Evolutionary conservation across 2,113 vertebrate species (phyloP), one percentile per base, ranked within the genome.

Genomic region (Eira barbara): DNA sequence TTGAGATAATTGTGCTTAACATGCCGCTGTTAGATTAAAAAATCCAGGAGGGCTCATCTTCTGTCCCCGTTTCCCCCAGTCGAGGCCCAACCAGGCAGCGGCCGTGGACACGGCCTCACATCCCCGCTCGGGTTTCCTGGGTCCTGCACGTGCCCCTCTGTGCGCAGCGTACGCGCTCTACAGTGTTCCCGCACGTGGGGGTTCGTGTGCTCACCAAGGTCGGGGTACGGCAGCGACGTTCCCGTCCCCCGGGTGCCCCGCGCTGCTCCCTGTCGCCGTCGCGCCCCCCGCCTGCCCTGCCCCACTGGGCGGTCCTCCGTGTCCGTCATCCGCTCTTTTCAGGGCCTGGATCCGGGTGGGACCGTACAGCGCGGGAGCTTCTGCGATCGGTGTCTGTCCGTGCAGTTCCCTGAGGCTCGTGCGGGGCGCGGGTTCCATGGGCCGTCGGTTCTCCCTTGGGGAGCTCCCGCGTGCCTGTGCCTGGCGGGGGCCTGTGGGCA

Each of bases 181-280:
- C 6, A 1, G 23, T 42, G 12, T 42, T 74, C 27, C 10, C 36
- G 5, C 39, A 7, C 6, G 23, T 42, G 13, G 3, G 23, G 73
- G 45, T 45, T 45, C 13, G 7, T 17, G 42, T 17, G 39, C 27
- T 15, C 42, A 15, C 42, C 25, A 10, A 4, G 6, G 29, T n/a
- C 20, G 7, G 18, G 59, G 27, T 20, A 39, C 7, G 31, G 81
- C 29, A 67, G 11, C 45, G 29, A 11, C 0, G 6, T 45, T 29
- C 14, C 61, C 4, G 2, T 2, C 42, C 4, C 42, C 4, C 0
- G 4, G 42, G 7, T n/a, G 11, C 61, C 29, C 34, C 7, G 6
- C 6, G 25, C 25, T 29, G 71, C 21, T 36, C 20, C 1, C 36
- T 73, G 69, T 39, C 4, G 4, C 69, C 4, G 1, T 23, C 4